Evolutionary conservation across 2,113 vertebrate genomes (phyloP), one percentile per base, ranked within the genome.

Genomic region (Xenopus tropicalis): DNA sequence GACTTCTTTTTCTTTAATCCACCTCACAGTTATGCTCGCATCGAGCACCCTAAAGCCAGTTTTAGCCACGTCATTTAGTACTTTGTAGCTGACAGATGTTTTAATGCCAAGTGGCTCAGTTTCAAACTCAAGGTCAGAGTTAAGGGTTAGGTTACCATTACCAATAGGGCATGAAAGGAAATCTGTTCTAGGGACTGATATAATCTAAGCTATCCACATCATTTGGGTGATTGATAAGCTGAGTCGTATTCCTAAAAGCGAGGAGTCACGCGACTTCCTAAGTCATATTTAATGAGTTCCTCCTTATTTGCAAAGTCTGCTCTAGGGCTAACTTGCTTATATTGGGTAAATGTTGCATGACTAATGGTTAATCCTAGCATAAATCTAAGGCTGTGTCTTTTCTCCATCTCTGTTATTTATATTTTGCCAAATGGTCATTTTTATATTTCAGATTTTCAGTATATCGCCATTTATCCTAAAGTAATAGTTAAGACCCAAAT

Each of bases 321-420:
- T 17, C 8, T 48, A 43, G 65, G 44, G 44, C 65, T 24, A 44
- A 24, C 65, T 48, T 29, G 59, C 23, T 66, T 46, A 66, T 46
- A 51, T 24, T 25, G 66, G 17, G n/a, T 67, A 52, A 52, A 67
- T 67, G 66, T 54, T 25, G 66, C 66, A 54, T 67, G 66, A 54
- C 48, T 25, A 67, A 54, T 67, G 66, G 51, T 67, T 46, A 48
- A 66, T 66, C 43, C 64, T 13, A 12, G 5, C 46, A 48, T 48
- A 48, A 48, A 48, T 48, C 11, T 48, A 37, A 37, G 46, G 12
- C 13, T 48, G 46, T 6, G 46, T 11, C 16, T 14, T 44, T 44
- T 3, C 13, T 11, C 11, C 16, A 3, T 14, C 46, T 37, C 6
- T 37, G 3, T 7, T 37, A 37, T 37, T 37, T 37, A 37, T 37